These are phyloP conservation scores for Rhinolophus ferrumequinum DNA, from an alignment of 2,113 vertebrate species.

Conservation along the genomic window DNA sequence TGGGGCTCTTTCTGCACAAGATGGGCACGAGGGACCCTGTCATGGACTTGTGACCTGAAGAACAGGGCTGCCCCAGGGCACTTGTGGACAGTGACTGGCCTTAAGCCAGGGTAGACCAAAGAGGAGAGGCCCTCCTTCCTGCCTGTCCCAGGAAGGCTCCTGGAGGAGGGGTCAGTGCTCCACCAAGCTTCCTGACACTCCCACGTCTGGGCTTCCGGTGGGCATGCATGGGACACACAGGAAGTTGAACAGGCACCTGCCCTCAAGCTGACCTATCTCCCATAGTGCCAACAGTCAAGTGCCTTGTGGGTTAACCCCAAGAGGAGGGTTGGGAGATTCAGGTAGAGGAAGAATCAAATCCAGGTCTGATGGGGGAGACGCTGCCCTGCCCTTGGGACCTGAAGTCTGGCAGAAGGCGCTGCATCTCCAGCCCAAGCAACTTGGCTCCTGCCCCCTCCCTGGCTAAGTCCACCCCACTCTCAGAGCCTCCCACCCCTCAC, in stretches of 20 bases:
- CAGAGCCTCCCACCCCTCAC: background rate
- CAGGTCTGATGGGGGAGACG: background rate
- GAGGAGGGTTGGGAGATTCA: background rate
- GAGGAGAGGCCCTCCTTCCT: background rate
- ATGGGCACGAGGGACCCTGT: constrained; percentile 55
- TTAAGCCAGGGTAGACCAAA: constrained; percentile 41
- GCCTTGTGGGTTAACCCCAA: background rate
- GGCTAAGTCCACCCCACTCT: background rate
- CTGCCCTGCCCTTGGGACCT: background rate
- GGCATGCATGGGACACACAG: rapidly evolving
- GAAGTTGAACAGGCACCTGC: background rate
- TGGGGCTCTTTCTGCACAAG: constrained; percentile 77
- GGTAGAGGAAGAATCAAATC: background rate
- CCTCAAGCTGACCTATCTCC: background rate
- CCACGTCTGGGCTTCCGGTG: background rate
- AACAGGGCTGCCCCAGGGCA: constrained; percentile 58
- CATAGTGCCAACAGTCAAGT: background rate
- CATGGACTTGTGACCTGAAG: constrained; percentile 75
- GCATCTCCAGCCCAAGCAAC: background rate
- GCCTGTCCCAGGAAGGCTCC: constrained; percentile 2
- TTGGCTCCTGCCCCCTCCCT: background rate
- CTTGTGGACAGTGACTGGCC: constrained; percentile 56
- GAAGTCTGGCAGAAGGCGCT: background rate
- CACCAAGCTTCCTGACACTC: background rate
- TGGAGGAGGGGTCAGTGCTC: background rate